Conservation (phyloP, 35 echinoderm and acorn worm genomes). For the Chiridota heheva region DNA sequence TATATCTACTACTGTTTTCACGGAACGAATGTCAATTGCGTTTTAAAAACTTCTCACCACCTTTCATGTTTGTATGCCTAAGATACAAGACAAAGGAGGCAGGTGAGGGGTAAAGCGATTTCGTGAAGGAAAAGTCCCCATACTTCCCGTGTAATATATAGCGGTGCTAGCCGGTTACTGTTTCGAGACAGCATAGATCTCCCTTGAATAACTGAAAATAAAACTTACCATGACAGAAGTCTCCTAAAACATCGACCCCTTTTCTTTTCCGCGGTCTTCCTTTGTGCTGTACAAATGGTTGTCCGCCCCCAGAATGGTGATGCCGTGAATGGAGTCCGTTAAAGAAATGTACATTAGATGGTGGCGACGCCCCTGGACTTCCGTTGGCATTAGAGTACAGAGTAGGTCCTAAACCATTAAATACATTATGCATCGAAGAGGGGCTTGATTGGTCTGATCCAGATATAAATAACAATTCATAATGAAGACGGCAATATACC, state of each 20-base stretch:
- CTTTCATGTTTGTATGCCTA: too few species aligned
- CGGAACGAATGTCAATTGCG: too few species aligned
- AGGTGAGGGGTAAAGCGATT: too few species aligned
- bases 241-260: constrained; percentile 53
- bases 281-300: constrained; percentile 68
- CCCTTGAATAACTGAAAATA: background rate
- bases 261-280: constrained; percentile 90
- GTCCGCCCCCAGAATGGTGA: constrained; percentile 55
- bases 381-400: constrained; percentile 15
- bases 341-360: constrained; percentile 18
- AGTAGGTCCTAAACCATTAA: constrained; percentile 13
- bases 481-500: constrained; percentile 91
- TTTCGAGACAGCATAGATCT: too few species aligned
- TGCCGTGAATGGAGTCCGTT: constrained; percentile 28
- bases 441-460: constrained; percentile 30
- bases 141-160: too few species aligned
- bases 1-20: too few species aligned
- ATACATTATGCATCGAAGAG: constrained; percentile 17
- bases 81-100: too few species aligned
- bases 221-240: constrained; percentile 67
- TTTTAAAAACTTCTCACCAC: too few species aligned
- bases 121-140: too few species aligned
- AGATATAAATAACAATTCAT: constrained; percentile 62
- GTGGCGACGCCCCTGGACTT: constrained; percentile 10
- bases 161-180: too few species aligned